Evolutionary conservation across 1,140 invertebrate genomes (phyloP), one percentile per base, ranked within the genome.

Genomic region (Apis laboriosa): DNA sequence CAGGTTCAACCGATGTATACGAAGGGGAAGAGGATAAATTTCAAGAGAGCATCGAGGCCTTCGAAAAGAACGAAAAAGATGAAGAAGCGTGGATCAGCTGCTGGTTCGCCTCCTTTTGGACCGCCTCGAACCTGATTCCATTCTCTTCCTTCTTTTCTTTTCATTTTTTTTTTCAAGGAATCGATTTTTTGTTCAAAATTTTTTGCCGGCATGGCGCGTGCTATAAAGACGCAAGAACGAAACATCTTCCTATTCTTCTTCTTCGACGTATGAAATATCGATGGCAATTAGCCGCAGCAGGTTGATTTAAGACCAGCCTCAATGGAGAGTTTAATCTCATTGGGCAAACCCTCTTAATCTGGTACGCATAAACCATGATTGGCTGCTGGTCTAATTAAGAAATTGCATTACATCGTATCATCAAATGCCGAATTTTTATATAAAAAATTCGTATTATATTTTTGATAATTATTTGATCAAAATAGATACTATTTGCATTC

Each of bases 281-380:
- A 81, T 64, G 72, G 79, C 79, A 81, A 81, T 81, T 81, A 75
- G 79, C 79, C 5, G 4, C 72, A 66, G 61, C 72, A 60, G 72
- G 34, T 81, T 81, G 79, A 81, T 81, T 81, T 81, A 81, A 81
- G 79, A 67, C 60, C 79, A 34, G 71, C 77, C 53, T 63, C 58
- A 68, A 73, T 58, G 58, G n/a, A 61, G 61, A 81, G 72, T 75
- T 81, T 72, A 66, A 75, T 81, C 79, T 67, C 61, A 72, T 58
- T 56, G 79, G 77, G 56, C 64, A 49, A 49, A 24, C 55, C 79
- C 79, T 53, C 28, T 81, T 75, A 74, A 81, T 81, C 58, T 81
- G 61, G 53, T 56, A 43, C 72, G 61, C 67, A 75, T 75, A 67
- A 64, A 75, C 61, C 53, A 75, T 43, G 61, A 21, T 17, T 24